Evolutionary conservation across 2,113 vertebrate genomes (phyloP).

Genomic region (Podiceps cristatus): DNA sequence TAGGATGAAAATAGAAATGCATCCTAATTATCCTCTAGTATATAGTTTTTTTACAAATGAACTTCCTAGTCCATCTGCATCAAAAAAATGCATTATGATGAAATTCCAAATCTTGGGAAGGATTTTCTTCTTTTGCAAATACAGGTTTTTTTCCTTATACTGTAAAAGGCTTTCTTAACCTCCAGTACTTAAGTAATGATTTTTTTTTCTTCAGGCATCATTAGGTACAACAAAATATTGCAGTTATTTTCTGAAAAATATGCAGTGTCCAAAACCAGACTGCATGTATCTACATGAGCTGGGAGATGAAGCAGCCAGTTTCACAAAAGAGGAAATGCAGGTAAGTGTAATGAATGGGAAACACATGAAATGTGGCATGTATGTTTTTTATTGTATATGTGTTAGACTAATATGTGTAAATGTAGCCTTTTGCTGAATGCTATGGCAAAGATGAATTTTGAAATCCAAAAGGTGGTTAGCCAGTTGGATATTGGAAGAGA

Average conservation of each 20-base stretch:
- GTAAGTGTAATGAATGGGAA: conserved; percentile 72
- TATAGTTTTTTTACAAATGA: neutral
- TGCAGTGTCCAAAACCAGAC: conserved; percentile 99
- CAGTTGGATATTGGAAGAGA: neutral
- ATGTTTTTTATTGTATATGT: neutral
- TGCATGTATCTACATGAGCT: conserved; percentile 99
- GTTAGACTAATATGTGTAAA: neutral
- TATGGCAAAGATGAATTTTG: neutral
- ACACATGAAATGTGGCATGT: neutral
- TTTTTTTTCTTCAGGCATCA: conserved; percentile 85
- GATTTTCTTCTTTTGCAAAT: neutral
- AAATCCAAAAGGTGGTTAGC: neutral
- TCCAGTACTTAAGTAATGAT: neutral
- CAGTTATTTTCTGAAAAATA: conserved; percentile 99
- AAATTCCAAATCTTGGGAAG: neutral
- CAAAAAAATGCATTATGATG: neutral
- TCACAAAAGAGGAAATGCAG: conserved; percentile 99
- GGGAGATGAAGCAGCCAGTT: conserved; percentile 99
- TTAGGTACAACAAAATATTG: conserved; percentile 99
- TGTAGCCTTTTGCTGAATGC: neutral
- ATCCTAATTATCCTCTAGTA: neutral
- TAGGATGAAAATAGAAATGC: neutral
- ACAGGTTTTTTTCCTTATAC: fast-evolving
- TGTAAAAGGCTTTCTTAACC: neutral
- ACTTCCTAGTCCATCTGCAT: neutral